These are phyloP conservation scores for Enteromius unitaeniatus DNA, from an alignment of 2,797 vertebrate species.

Conservation along the genomic window DNA sequence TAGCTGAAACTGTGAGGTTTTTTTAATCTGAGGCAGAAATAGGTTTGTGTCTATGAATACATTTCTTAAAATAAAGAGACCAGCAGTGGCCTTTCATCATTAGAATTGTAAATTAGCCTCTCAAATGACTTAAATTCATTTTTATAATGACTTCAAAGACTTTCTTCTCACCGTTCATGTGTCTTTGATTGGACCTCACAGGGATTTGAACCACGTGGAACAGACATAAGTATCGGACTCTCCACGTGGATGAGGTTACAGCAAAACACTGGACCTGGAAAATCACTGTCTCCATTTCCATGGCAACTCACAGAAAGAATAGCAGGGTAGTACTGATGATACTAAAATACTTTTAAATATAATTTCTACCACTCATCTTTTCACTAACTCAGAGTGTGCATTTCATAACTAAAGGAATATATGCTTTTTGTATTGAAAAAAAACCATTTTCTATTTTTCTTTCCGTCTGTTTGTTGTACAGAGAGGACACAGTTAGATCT, in stretches of 20 bases:
- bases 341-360: neutral
- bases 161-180: constrained; percentile 7
- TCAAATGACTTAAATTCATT: constrained; percentile 38
- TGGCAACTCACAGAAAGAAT: constrained; percentile 71
- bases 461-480: constrained; percentile 25
- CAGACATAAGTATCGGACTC: constrained; percentile 88
- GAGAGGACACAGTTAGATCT: constrained; percentile 55
- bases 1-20: neutral
- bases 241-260: constrained; percentile 85
- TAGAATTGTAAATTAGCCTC: constrained; percentile 31
- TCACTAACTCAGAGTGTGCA: neutral
- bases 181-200: constrained; percentile 64
- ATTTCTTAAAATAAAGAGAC: constrained; percentile 23
- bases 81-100: constrained; percentile 8
- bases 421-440: neutral
- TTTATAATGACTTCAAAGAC: constrained; percentile 43
- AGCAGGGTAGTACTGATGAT: constrained; percentile 51
- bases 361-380: neutral
- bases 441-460: too few relatives aligned
- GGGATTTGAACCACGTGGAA: constrained; percentile 94
- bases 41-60: constrained; percentile 5
- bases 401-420: neutral
- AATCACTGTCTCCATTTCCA: constrained; percentile 84
- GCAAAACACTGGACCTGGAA: constrained; percentile 87
- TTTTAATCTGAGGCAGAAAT: neutral